Evolutionary conservation across 2,113 vertebrate species (phyloP).

Genomic region (Riparia riparia): DNA sequence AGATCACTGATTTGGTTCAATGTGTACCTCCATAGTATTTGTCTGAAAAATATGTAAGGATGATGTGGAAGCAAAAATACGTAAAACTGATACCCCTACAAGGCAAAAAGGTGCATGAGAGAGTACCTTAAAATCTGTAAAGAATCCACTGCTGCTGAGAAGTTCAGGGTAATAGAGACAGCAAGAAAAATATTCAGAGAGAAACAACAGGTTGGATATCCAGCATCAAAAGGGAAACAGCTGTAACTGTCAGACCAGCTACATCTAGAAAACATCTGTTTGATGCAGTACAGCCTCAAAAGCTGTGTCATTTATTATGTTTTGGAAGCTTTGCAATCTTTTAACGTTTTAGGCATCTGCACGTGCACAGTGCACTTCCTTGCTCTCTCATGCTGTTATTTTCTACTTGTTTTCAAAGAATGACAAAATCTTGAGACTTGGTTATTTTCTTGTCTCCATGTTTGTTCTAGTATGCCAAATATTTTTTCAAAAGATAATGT

Average conservation of each 20-base stretch:
- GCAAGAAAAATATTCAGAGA: background rate
- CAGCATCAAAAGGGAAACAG: background rate
- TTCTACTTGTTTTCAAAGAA: slow-evolving; percentile 34
- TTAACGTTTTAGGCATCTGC: background rate
- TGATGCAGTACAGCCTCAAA: background rate
- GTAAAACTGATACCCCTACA: background rate
- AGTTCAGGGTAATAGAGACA: background rate
- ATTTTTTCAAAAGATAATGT: background rate
- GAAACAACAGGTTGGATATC: background rate
- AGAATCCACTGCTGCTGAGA: background rate
- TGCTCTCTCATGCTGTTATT: background rate
- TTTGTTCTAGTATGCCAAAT: slow-evolving; percentile 4
- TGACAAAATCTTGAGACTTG: background rate
- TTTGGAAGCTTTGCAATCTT: background rate
- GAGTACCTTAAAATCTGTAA: background rate
- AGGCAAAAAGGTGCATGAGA: background rate
- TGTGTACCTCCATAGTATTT: background rate
- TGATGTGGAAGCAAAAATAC: background rate
- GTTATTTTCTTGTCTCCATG: background rate
- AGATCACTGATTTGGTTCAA: background rate
- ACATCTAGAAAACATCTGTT: background rate
- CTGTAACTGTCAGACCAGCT: background rate
- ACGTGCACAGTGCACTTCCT: background rate
- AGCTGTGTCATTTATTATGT: background rate
- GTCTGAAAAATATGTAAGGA: background rate